Evolutionary conservation across 2,113 vertebrate species (phyloP), one percentile per base, ranked within the genome.

Genomic region (Ia io): DNA sequence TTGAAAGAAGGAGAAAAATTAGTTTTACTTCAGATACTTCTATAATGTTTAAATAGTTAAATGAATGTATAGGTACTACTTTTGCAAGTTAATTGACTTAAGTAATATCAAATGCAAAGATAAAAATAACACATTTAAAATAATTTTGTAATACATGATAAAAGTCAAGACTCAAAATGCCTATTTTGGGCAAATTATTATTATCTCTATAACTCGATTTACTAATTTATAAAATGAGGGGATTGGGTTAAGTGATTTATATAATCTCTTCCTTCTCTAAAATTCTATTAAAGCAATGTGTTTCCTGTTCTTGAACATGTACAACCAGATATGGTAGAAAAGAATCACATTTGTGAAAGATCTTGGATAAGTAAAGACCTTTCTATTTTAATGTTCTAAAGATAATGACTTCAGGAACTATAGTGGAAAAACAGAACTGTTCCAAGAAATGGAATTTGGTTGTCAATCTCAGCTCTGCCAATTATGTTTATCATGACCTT

Each of bases 231-330:
- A 63, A 84, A 47, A 53, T 63, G 32, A 93, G 18, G 22, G 6
- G 4, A 25, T 42, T 76, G 35, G 30, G 8, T 37, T 84, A 92
- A 82, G 5, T 78, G 16, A 83, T 87, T 91, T 53, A 59, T 59
- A 32, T 35, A 61, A 59, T 83, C 11, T 8, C 23, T 89, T 88
- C 11, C 18, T 65, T 88, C 53, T 82, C 56, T 25, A 61, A 89
- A 90, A 77, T 82, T 53, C 40, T 95, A 22, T 47, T 83, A 90
- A 74, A 42, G 28, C 42, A 69, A 20, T 25, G 6, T 42, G 16
- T 47, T 59, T 93, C 51, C 51, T 77, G 23, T 88, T 90, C 35
- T 92, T 93, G 17, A 90, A 91, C 92, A 74, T 86, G n/a, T 30
- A 90, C 32, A 78, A 49, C 49, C 7, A 82, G 25, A 37, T 17